Evolutionary conservation across 2,113 vertebrate genomes (phyloP).

Genomic region (Barnardius zonarius): DNA sequence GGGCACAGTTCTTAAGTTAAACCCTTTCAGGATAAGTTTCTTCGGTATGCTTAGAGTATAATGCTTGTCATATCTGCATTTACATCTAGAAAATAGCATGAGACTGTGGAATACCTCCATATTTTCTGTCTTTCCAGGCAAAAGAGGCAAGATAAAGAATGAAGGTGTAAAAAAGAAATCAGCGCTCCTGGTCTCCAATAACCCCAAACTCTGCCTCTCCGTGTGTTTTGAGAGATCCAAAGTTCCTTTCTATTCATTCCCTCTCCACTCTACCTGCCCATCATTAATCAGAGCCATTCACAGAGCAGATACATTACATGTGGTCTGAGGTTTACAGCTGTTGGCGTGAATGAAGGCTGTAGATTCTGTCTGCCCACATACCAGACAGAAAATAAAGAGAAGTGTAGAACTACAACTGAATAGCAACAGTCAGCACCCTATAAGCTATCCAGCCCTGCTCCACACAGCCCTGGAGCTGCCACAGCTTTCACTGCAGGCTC

Average conservation of each 20-base stretch:
- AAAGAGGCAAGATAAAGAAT: not conserved
- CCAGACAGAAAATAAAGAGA: constrained; percentile 3
- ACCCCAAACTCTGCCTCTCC: not conserved
- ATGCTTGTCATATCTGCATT: not conserved
- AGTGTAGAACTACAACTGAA: not conserved
- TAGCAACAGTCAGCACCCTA: not conserved
- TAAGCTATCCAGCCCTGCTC: not conserved
- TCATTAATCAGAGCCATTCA: not conserved
- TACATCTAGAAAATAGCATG: not conserved
- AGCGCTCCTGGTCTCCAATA: not conserved
- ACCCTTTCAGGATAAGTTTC: not conserved
- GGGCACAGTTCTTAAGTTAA: not conserved
- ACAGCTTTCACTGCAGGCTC: not conserved
- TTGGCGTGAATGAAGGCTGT: not conserved
- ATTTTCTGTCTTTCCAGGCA: not conserved
- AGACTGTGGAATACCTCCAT: not conserved
- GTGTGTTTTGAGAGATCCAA: not conserved
- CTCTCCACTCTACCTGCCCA: not conserved
- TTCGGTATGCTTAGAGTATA: not conserved
- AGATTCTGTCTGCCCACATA: not conserved
- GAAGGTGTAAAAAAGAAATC: not conserved
- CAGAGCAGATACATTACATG: not conserved
- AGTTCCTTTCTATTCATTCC: not conserved
- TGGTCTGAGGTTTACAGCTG: not conserved
- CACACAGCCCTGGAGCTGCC: not conserved